Percentiles rank a stretch among this genome's conserved stretches.
These are phyloP conservation scores for Heliconius nattereri DNA, from an alignment of 1,140 invertebrate species.

Conservation along the genomic window DNA sequence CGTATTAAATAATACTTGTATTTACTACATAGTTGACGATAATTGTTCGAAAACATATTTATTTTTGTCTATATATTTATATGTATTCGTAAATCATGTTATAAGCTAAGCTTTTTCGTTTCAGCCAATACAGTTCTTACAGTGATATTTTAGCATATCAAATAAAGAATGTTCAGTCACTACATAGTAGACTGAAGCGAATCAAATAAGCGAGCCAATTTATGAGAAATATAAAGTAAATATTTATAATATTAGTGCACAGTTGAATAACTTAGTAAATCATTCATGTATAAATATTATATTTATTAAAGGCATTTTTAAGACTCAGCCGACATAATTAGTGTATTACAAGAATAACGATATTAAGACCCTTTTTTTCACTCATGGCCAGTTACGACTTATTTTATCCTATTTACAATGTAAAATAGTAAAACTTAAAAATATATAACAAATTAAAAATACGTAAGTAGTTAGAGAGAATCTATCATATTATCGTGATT, in stretches of 20 bases:
- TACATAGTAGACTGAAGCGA: neutral
- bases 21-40: neutral
- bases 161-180: conserved; percentile 15
- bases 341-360: conserved; percentile 29
- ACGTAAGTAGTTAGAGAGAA: conserved; percentile 65
- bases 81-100: neutral
- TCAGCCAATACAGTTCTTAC: conserved; percentile 17
- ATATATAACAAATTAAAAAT: conserved; percentile 77
- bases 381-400: conserved; percentile 48
- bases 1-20: neutral
- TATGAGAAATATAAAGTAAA: conserved; percentile 19
- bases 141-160: conserved; percentile 20
- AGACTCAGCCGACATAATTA: conserved; percentile 29
- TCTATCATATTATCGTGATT: conserved; percentile 52
- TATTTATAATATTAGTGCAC: conserved; percentile 26
- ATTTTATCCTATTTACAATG: conserved; percentile 64
- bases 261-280: conserved; percentile 19
- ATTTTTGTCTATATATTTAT: neutral
- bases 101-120: neutral
- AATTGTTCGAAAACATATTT: neutral
- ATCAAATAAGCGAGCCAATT: neutral
- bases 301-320: conserved; percentile 9
- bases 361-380: conserved; percentile 34
- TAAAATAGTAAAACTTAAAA: conserved; percentile 76
- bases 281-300: conserved; percentile 12